Base-by-base conservation (phyloP, 2,888 invertebrate species). In the Lucinisca nassula region DNA sequence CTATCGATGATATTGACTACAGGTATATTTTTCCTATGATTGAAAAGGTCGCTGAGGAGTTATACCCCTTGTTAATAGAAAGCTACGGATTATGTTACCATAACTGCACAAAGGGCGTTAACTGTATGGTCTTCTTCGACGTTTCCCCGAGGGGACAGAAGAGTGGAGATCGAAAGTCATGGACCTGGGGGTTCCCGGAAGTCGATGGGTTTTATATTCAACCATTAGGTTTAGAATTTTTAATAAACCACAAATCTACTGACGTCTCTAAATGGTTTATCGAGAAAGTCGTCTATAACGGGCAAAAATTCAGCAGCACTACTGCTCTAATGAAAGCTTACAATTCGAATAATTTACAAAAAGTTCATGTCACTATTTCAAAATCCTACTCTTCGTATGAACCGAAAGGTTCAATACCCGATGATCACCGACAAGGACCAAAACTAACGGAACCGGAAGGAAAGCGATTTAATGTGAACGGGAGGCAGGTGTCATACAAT, bases 221-320 rank as follows among this genome's bases (percentile, higher is more conserved):
- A 67, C 94, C 94, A 8, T 78, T 94, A 8, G 94, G 93, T n/a
- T 85, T 94, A 38, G 93, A 93, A 55, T 88, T 95, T 61, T 88
- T 91, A 61, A 91, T 94, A 10, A 85, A 94, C 35, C 92, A 93
- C 76, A 79, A 82, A 8, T 91, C 92, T 30, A 83, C 84, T 10
- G 82, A 93, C 61, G 77, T 90, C 0, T 85, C 67, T n/a, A 58
- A 90, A 8, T 94, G 94, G 94, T 32, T 37, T 6, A 89, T 94
- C 12, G 87, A 87, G n/a, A 86, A 89, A 72, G 79, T 94, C 1
- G 88, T 92, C 21, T 94, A 93, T 78, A 93, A 94, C 73, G 93
- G 93, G 0, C 92, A 93, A 73, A 76, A 82, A 45, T 93, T 92
- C 70, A 88, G 87, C 45, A 90, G 80, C 32, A 74, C 91, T 0